Conservation (phyloP, 2,888 invertebrate species). For the Hypercompe scribonia region DNA sequence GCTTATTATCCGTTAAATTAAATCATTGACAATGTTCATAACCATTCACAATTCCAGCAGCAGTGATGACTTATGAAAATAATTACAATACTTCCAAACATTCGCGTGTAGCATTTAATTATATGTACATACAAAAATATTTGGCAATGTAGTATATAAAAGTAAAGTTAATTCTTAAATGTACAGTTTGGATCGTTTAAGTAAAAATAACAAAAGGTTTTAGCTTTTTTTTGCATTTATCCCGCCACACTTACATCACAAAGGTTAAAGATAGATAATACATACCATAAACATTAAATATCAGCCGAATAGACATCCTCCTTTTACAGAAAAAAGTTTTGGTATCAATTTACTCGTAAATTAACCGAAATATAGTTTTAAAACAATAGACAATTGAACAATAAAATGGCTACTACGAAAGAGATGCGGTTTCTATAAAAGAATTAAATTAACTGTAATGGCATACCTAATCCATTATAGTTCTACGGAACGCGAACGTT, state of each 20-base stretch:
- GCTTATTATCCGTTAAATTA: not conserved
- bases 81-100: not conserved
- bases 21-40: not conserved
- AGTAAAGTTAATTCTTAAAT: no score
- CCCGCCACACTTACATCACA: not conserved
- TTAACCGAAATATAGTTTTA: constrained; percentile 3
- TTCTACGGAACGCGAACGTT: constrained; percentile 40
- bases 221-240: not conserved
- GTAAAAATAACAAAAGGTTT: no score
- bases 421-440: constrained; percentile 20
- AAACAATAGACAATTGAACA: constrained; percentile 17
- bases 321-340: not conserved
- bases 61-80: not conserved
- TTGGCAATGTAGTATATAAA: no score
- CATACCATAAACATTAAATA: not conserved
- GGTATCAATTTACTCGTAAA: not conserved
- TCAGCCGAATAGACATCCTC: not conserved
- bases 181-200: no score
- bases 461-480: constrained; percentile 39
- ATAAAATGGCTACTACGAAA: constrained; percentile 15
- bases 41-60: not conserved
- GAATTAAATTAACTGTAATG: constrained; percentile 37
- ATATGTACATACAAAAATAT: no score
- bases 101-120: not conserved
- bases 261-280: not conserved